These are phyloP conservation scores for Austrofundulus limnaeus DNA, from an alignment of 2,113 vertebrate genomes.

Conservation along the genomic window DNA sequence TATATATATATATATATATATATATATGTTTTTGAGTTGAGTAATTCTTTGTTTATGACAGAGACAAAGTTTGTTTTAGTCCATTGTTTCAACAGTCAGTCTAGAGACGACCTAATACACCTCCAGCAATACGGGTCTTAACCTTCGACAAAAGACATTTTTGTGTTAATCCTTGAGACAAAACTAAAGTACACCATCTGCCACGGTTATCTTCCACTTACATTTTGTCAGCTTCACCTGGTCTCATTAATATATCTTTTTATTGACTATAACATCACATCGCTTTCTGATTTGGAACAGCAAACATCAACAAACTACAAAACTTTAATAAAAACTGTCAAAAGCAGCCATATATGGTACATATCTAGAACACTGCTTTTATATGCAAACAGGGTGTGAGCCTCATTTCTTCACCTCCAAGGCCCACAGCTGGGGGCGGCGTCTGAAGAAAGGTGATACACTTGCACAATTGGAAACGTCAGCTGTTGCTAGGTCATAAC, in stretches of 20 bases:
- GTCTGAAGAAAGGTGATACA: constrained; percentile 49
- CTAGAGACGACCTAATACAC: constrained; percentile 10
- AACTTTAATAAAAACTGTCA: background rate
- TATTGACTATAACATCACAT: background rate
- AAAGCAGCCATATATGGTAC: constrained; percentile 16
- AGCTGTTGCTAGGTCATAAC: constrained; percentile 48
- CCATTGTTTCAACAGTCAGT: constrained; percentile 1
- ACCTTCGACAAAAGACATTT: background rate
- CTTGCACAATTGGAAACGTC: constrained; percentile 59
- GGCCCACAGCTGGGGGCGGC: constrained; percentile 49
- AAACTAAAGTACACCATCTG: constrained; percentile 29
- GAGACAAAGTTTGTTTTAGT: constrained; percentile 7
- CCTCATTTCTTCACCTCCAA: constrained; percentile 42
- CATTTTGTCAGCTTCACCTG: constrained; percentile 3
- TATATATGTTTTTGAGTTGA: background rate
- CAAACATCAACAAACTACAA: background rate
- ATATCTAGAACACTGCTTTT: constrained; percentile 48
- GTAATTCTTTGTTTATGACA: constrained; percentile 1
- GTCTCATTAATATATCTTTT: background rate
- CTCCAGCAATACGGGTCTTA: constrained; percentile 7
- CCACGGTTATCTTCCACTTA: constrained; percentile 25
- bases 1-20: too few relatives aligned
- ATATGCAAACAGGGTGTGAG: constrained; percentile 49
- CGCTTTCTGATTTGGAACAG: background rate
- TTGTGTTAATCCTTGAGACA: constrained; percentile 10